phyloP scores from a whole-genome alignment of 2,113 vertebrate genomes.

The Panthera leo region DNA sequence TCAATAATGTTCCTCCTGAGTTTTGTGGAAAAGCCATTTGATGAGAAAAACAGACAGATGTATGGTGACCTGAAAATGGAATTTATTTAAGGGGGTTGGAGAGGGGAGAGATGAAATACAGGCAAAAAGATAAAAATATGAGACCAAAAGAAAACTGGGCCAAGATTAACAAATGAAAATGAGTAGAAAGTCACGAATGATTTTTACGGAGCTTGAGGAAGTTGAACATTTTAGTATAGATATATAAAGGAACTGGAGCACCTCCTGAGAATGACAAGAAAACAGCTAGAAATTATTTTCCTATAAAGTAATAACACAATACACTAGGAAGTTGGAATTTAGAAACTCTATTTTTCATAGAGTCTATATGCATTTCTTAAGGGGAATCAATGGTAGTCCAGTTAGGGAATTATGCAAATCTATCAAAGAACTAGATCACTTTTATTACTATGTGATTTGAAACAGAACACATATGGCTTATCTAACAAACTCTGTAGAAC shows the following conservation, averaged over 20 bases:
- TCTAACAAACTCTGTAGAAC: constrained; percentile 50
- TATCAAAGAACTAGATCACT: constrained; percentile 43
- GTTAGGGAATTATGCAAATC: constrained; percentile 71
- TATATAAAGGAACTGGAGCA: constrained; percentile 43
- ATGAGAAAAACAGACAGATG: not conserved
- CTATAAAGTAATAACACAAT: constrained; percentile 61
- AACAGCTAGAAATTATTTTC: constrained; percentile 64
- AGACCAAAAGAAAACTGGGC: constrained; percentile 35
- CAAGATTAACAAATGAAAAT: constrained; percentile 58
- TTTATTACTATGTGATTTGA: constrained; percentile 72
- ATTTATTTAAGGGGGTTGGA: not conserved
- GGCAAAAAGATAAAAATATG: constrained; percentile 8
- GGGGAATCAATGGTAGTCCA: constrained; percentile 52
- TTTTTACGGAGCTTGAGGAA: constrained; percentile 58
- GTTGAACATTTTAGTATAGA: constrained; percentile 50
- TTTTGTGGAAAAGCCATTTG: not conserved
- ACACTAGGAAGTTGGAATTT: constrained; percentile 37
- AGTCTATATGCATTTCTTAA: constrained; percentile 43
- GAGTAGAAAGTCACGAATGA: not conserved
- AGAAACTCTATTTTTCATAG: constrained; percentile 53
- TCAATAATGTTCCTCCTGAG: not conserved
- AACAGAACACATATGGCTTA: constrained; percentile 40
- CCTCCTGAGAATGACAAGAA: constrained; percentile 19
- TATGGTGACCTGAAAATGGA: not conserved
- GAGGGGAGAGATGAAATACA: not conserved